These are phyloP conservation scores for Psittacula cyanocephala DNA, from an alignment of 2,113 vertebrate genomes.

Conservation along the genomic window DNA sequence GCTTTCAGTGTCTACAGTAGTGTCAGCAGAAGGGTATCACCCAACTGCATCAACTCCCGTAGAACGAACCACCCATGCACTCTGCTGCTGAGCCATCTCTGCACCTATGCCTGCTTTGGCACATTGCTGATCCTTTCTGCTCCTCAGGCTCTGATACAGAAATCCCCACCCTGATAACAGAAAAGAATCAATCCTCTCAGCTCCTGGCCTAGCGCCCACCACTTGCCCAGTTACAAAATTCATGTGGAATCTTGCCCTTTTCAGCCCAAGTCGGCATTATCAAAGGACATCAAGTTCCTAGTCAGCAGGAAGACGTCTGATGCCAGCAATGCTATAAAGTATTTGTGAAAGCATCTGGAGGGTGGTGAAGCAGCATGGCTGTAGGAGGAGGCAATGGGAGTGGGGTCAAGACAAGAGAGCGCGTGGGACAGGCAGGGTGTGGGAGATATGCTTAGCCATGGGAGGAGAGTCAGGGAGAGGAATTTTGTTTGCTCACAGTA, in stretches of 20 bases:
- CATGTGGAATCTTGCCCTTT: background rate
- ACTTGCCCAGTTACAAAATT: background rate
- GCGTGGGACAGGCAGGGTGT: background rate
- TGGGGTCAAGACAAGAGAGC: background rate
- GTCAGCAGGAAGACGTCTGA: background rate
- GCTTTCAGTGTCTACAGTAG: fast-evolving
- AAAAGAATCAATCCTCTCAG: background rate
- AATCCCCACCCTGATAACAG: background rate
- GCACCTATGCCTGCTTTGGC: background rate
- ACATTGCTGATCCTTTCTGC: background rate
- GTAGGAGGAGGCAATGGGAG: background rate
- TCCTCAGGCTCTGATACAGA: background rate
- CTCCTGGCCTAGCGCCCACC: background rate
- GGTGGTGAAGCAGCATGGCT: background rate
- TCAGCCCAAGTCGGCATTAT: background rate
- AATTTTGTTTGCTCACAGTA: background rate
- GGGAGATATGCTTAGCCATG: background rate
- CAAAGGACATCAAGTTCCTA: background rate
- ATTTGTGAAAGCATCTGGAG: background rate
- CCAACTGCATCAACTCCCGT: background rate
- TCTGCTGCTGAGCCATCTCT: background rate
- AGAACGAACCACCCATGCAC: background rate
- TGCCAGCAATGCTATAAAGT: background rate
- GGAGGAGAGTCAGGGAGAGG: background rate
- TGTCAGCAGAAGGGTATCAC: background rate